Evolutionary conservation across 1,140 invertebrate genomes (phyloP).

Genomic region (Gryllus bimaculatus): DNA sequence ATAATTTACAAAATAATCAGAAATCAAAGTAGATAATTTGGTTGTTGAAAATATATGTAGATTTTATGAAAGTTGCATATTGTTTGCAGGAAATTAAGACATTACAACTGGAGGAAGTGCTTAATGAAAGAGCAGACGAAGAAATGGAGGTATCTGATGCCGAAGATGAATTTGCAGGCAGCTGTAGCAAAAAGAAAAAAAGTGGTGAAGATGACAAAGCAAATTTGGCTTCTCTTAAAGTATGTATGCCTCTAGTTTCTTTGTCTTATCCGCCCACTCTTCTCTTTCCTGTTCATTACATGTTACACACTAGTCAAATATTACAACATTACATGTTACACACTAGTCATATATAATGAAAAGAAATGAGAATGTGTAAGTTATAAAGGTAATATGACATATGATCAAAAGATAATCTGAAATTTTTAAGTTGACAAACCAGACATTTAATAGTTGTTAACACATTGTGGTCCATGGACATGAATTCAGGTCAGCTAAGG

Average conservation of each 20-base stretch:
- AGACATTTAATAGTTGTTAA: too few species aligned
- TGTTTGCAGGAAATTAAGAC: slow-evolving; percentile 62
- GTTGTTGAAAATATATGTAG: not conserved
- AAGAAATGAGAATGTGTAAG: too few species aligned
- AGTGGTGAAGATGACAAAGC: slow-evolving; percentile 16
- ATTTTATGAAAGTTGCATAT: not conserved
- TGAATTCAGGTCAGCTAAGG: too few species aligned
- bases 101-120: slow-evolving; percentile 60
- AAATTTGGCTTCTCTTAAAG: slow-evolving; percentile 17
- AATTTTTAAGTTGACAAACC: too few species aligned
- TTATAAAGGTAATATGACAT: too few species aligned
- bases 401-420: too few species aligned
- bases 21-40: not conserved
- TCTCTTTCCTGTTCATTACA: too few species aligned
- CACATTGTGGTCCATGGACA: too few species aligned
- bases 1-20: not conserved
- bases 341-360: too few species aligned
- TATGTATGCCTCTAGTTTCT: not conserved
- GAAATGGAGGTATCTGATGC: slow-evolving; percentile 75
- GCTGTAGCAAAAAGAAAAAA: slow-evolving; percentile 14
- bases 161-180: slow-evolving; percentile 42
- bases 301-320: too few species aligned
- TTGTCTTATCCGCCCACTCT: too few species aligned
- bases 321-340: too few species aligned
- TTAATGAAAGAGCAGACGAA: slow-evolving; percentile 57